Evolutionary conservation across 1,140 invertebrate genomes (phyloP).

Genomic region (Cotesia vestalis): DNA sequence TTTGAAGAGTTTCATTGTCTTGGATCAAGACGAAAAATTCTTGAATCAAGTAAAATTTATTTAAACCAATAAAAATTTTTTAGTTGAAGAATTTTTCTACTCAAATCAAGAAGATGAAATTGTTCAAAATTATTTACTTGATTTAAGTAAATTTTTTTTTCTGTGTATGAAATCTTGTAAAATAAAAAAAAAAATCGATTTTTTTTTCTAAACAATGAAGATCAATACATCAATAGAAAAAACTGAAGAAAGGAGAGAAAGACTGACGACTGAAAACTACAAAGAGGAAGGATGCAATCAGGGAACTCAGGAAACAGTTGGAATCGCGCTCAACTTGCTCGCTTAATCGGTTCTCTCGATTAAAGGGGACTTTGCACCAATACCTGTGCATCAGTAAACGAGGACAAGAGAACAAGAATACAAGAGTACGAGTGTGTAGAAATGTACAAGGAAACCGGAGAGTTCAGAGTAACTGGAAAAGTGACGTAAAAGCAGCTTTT

Average conservation of each 20-base stretch:
- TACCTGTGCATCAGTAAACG: neutral
- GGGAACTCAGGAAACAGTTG: slow-evolving; percentile 29
- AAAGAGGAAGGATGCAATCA: slow-evolving; percentile 31
- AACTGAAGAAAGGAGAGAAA: neutral
- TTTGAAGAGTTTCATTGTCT: no score
- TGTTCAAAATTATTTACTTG: no score
- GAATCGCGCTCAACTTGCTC: slow-evolving; percentile 34
- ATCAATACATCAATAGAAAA: no score
- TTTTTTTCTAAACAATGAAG: neutral
- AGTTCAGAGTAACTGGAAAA: neutral
- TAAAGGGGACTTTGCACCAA: slow-evolving; percentile 33
- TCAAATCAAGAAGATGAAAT: no score
- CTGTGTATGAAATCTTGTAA: no score
- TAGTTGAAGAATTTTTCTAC: no score
- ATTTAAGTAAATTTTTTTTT: no score
- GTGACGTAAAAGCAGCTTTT: no score
- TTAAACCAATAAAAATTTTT: no score
- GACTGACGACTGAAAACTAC: neutral
- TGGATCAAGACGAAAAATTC: no score
- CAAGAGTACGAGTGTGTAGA: neutral
- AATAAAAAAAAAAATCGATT: no score
- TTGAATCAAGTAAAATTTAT: no score
- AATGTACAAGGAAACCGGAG: neutral
- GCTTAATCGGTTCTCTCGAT: slow-evolving; percentile 37
- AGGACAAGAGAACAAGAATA: neutral